These are phyloP conservation scores for Delphinus delphis DNA, from an alignment of 2,113 vertebrate species.

Conservation along the genomic window DNA sequence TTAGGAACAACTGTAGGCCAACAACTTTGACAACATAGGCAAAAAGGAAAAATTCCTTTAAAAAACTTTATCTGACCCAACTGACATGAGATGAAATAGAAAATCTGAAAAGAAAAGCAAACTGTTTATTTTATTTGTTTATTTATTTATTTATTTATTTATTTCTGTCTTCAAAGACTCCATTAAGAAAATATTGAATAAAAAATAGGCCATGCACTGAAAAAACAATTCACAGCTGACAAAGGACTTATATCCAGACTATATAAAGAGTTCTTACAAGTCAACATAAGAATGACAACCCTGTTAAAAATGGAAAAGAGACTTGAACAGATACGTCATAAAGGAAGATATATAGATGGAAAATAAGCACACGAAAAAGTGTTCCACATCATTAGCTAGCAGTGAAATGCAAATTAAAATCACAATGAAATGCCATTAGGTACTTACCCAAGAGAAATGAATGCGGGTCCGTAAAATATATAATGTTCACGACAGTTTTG, in stretches of 20 bases:
- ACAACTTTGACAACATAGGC: neutral
- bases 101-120: neutral
- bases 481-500: neutral
- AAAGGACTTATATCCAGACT: neutral
- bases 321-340: neutral
- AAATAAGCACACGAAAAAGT: neutral
- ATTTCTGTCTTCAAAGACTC: neutral
- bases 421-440: neutral
- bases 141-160: neutral
- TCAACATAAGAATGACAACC: neutral
- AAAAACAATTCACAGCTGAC: neutral
- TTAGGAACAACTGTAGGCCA: too few species aligned
- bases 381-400: neutral
- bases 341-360: neutral
- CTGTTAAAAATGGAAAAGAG: neutral
- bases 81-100: neutral
- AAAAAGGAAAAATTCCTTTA: neutral
- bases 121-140: neutral
- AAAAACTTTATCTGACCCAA: neutral
- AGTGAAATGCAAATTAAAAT: neutral
- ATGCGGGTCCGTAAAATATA: neutral
- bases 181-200: neutral
- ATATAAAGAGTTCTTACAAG: neutral
- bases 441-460: neutral
- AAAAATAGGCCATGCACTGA: neutral